Evolutionary conservation across 1,140 invertebrate species (phyloP).

Genomic region (Periplaneta americana): DNA sequence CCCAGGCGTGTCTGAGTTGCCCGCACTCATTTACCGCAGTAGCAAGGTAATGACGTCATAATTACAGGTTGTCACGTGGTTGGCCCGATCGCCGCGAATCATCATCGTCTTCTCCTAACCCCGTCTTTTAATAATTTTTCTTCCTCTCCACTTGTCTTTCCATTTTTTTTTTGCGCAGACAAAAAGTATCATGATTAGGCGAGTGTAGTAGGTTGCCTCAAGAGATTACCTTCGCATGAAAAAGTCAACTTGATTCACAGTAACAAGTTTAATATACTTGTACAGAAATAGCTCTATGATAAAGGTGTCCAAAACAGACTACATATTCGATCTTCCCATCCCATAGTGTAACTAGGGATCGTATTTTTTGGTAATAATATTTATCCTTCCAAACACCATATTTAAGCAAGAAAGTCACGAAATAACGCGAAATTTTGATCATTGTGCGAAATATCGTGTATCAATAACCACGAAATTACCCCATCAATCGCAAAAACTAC

Average conservation of each 20-base stretch:
- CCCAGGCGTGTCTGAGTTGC: neutral
- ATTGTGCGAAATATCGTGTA: no score
- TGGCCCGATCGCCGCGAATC: neutral
- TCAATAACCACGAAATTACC: no score
- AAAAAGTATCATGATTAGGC: neutral
- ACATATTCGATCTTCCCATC: no score
- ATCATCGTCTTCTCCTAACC: neutral
- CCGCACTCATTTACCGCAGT: neutral
- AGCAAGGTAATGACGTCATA: neutral
- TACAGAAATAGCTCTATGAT: no score
- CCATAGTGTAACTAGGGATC: no score
- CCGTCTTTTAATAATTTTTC: neutral
- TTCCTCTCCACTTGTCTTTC: neutral
- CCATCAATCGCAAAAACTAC: no score
- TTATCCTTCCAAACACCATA: no score
- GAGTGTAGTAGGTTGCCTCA: neutral
- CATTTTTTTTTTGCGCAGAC: neutral
- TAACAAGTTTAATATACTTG: no score
- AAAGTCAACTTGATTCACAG: neutral
- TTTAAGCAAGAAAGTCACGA: no score
- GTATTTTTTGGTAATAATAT: no score
- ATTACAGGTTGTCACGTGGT: neutral
- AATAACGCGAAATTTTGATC: no score
- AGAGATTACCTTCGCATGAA: neutral
- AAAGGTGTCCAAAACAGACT: no score